A percentile compares a stretch with the other conserved stretches of the same genome.
These are phyloP conservation scores for Leuciscus idus DNA, from an alignment of 2,113 vertebrate species.

Conservation along the genomic window DNA sequence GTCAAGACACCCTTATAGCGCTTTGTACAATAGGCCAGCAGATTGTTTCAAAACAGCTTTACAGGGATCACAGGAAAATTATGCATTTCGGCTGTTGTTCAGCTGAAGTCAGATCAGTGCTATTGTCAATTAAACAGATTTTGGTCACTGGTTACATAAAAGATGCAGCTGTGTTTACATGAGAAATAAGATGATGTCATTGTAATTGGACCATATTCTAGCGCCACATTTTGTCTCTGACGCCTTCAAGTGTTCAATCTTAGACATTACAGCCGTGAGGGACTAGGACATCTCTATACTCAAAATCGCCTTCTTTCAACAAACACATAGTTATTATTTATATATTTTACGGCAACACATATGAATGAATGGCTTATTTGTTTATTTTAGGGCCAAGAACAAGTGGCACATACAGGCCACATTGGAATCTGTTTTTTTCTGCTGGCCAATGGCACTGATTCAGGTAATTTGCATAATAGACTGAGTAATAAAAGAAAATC, in stretches of 20 bases:
- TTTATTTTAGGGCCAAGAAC: not conserved
- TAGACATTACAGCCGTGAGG: not conserved
- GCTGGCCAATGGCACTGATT: not conserved
- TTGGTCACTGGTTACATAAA: not conserved
- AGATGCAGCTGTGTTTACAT: conserved; percentile 12
- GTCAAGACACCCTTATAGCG: too few species aligned
- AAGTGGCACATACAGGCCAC: not conserved
- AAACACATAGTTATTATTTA: not conserved
- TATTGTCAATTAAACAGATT: not conserved
- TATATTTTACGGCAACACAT: not conserved
- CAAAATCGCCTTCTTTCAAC: not conserved
- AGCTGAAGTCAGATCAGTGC: too few species aligned
- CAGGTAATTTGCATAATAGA: not conserved
- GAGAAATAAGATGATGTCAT: conserved; percentile 34
- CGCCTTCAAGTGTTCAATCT: conserved; percentile 40
- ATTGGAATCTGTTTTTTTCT: not conserved
- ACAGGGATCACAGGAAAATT: too few species aligned
- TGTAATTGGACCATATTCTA: not conserved
- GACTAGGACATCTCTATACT: not conserved
- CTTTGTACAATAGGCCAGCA: too few species aligned
- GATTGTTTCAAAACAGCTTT: too few species aligned
- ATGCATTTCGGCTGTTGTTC: too few species aligned
- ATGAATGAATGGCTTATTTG: not conserved
- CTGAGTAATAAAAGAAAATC: not conserved
- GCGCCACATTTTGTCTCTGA: conserved; percentile 8